phyloP scores from a whole-genome alignment of 2,113 vertebrate species.

The Cyanoderma ruficeps region DNA sequence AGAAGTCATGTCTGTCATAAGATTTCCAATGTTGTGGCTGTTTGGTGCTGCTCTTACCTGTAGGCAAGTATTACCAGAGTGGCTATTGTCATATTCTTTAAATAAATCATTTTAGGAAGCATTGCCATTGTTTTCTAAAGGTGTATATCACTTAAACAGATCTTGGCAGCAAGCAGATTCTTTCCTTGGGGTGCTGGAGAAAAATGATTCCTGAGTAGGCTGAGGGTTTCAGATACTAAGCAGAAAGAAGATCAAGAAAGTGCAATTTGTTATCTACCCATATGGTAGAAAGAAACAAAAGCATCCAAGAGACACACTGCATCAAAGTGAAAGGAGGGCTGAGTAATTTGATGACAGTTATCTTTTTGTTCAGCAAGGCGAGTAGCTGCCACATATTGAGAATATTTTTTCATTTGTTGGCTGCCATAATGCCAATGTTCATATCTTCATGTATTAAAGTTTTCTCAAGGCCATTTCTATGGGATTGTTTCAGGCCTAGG shows the following conservation, averaged over 20 bases:
- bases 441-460: not conserved
- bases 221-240: not conserved
- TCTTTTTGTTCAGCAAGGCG: not conserved
- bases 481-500: not conserved
- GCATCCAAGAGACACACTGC: not conserved
- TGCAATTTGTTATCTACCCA: not conserved
- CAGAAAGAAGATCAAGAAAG: not conserved
- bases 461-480: not conserved
- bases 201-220: not conserved
- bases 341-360: not conserved
- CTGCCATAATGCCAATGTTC: not conserved
- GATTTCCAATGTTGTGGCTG: not conserved
- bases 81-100: conserved; percentile 20
- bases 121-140: not conserved
- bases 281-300: not conserved
- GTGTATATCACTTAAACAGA: not conserved
- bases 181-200: not conserved
- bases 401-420: not conserved
- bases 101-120: conserved; percentile 47
- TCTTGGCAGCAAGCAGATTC: not conserved
- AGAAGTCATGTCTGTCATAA: not conserved
- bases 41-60: not conserved
- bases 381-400: not conserved
- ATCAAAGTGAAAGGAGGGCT: not conserved
- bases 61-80: conserved; percentile 26